phyloP scores from a whole-genome alignment of 2,113 vertebrate species.

The Nanorana parkeri region DNA sequence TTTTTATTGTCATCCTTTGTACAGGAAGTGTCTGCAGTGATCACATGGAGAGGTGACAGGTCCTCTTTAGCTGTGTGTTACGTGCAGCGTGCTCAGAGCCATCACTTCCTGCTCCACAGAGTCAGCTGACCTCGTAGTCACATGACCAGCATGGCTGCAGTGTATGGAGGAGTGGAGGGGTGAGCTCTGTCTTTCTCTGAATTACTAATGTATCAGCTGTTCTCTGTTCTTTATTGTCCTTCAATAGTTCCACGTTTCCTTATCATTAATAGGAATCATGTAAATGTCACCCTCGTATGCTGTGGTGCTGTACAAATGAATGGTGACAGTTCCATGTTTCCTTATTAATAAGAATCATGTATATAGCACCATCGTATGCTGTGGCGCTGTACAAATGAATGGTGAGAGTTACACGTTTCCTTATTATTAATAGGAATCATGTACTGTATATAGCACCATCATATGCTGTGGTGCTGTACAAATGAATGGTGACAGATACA shows the following conservation, averaged over 20 bases:
- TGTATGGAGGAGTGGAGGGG: constrained; percentile 66
- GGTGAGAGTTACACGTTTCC: not conserved
- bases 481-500: too few species aligned
- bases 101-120: not conserved
- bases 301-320: not conserved
- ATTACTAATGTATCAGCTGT: too few species aligned
- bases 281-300: not conserved
- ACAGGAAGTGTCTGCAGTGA: too few species aligned
- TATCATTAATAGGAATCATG: not conserved
- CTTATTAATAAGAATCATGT: too few species aligned
- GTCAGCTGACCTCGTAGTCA: constrained; percentile 45
- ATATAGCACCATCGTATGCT: too few species aligned
- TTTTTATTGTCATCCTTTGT: too few species aligned
- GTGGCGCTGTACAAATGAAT: too few species aligned
- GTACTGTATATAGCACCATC: not conserved
- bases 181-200: constrained; percentile 45
- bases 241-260: not conserved
- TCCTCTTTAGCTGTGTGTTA: too few species aligned
- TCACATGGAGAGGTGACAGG: too few species aligned
- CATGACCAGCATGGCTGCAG: constrained; percentile 58
- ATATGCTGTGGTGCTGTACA: not conserved
- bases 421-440: not conserved
- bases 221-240: not conserved
- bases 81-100: not conserved
- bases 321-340: too few species aligned